phyloP scores from a whole-genome alignment of 1,140 invertebrate genomes.

The Colletes latitarsis region DNA sequence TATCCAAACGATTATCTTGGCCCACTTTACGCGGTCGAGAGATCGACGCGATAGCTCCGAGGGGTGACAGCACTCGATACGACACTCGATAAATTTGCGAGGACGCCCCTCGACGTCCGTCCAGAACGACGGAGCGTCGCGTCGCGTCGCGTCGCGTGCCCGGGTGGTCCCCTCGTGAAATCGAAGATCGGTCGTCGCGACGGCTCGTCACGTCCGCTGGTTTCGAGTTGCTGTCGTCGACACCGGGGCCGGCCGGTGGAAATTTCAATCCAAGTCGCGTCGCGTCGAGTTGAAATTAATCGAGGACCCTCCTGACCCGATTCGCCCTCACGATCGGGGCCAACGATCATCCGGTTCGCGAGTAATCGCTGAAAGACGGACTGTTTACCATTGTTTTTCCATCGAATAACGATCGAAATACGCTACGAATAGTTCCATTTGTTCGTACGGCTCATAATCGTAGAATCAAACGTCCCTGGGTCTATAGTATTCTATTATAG shows the following conservation, averaged over 20 bases:
- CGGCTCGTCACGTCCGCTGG: constrained; percentile 13
- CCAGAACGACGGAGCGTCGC: constrained; percentile 1
- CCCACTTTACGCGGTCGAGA: constrained; percentile 35
- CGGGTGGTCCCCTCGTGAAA: constrained; percentile 19
- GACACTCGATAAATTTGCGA: constrained; percentile 48
- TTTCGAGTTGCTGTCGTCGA: constrained; percentile 28
- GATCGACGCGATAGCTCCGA: constrained; percentile 43
- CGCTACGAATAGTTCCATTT: too few relatives aligned
- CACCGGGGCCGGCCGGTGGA: constrained; percentile 12
- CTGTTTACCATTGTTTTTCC: too few relatives aligned
- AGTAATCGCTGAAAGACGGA: not conserved
- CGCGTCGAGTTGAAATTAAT: constrained; percentile 29
- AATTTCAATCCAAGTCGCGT: constrained; percentile 29
- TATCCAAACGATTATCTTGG: constrained; percentile 50
- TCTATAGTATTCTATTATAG: too few relatives aligned
- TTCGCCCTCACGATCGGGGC: constrained; percentile 26
- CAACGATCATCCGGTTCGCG: constrained; percentile 24
- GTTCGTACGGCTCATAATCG: too few relatives aligned
- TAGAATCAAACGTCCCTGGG: too few relatives aligned
- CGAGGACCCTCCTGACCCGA: constrained; percentile 38
- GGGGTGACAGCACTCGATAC: constrained; percentile 38
- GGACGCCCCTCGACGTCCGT: constrained; percentile 31
- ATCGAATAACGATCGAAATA: too few relatives aligned
- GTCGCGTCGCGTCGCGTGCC: not conserved
- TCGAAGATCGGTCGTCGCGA: constrained; percentile 6